phyloP scores from a whole-genome alignment of 1,140 invertebrate species.

The Tribolium castaneum region DNA sequence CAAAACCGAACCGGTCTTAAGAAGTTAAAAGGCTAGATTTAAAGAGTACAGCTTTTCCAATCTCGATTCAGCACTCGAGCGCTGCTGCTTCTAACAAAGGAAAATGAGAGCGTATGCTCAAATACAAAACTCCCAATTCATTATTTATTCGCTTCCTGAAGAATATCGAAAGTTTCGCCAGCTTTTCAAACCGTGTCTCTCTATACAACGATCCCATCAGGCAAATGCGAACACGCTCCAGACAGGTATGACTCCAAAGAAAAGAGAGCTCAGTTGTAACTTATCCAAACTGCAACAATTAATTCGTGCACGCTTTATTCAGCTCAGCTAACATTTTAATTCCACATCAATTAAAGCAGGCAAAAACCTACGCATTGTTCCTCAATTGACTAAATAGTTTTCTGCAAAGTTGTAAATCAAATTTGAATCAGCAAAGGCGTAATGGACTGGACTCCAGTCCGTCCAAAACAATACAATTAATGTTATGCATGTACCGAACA shows the following conservation, averaged over 20 bases:
- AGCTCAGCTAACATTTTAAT: no score
- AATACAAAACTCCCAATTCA: not conserved
- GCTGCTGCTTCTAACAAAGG: not conserved
- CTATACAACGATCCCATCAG: no score
- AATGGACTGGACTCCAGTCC: not conserved
- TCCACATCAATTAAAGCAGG: no score
- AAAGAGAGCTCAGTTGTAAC: no score
- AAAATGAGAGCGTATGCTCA: not conserved
- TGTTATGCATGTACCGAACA: not conserved
- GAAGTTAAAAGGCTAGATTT: not conserved
- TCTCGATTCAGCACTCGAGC: not conserved
- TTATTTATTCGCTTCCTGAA: not conserved
- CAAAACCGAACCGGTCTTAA: not conserved
- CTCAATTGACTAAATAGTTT: no score
- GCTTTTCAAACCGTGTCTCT: not conserved
- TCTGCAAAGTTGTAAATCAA: not conserved
- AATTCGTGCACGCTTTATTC: no score
- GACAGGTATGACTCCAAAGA: no score
- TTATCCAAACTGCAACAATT: no score
- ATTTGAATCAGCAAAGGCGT: not conserved
- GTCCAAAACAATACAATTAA: not conserved
- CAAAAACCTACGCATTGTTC: no score
- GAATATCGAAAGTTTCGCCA: not conserved
- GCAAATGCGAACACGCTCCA: no score
- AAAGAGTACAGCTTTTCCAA: not conserved